These are phyloP conservation scores for Eumacrocentrus americanus DNA, from an alignment of 2,888 invertebrate genomes.

Conservation along the genomic window DNA sequence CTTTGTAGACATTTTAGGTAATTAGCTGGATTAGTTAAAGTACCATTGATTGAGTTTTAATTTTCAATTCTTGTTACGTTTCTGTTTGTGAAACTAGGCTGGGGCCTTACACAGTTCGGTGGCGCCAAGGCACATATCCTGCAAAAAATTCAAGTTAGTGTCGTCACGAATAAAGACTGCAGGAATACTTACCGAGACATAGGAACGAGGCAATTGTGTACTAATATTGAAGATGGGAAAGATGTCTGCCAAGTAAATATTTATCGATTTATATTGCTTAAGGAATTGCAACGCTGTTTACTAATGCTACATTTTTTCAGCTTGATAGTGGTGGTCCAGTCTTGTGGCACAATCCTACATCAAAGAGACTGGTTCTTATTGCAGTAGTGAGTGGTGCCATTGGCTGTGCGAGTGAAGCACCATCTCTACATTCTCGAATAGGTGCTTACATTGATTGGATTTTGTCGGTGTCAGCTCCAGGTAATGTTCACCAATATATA, in stretches of 20 bases:
- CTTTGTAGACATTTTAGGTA: constrained; percentile 51
- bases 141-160: constrained; percentile 64
- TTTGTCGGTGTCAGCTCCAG: constrained; percentile 64
- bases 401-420: constrained; percentile 63
- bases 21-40: background rate
- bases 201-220: constrained; percentile 61
- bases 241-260: constrained; percentile 68
- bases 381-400: constrained; percentile 68
- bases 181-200: constrained; percentile 39
- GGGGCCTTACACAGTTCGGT: constrained; percentile 66
- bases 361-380: constrained; percentile 44
- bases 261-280: no score
- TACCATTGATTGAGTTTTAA: background rate
- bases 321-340: constrained; percentile 66
- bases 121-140: constrained; percentile 64
- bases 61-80: background rate
- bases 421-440: constrained; percentile 67
- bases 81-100: constrained; percentile 63
- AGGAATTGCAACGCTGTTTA: no score
- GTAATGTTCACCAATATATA: no score
- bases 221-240: constrained; percentile 61
- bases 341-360: constrained; percentile 63
- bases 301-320: constrained; percentile 32
- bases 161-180: constrained; percentile 63
- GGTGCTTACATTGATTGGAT: constrained; percentile 68